Evolutionary conservation across 1,140 invertebrate species (phyloP).

Genomic region (Ostrea denselamellosa): DNA sequence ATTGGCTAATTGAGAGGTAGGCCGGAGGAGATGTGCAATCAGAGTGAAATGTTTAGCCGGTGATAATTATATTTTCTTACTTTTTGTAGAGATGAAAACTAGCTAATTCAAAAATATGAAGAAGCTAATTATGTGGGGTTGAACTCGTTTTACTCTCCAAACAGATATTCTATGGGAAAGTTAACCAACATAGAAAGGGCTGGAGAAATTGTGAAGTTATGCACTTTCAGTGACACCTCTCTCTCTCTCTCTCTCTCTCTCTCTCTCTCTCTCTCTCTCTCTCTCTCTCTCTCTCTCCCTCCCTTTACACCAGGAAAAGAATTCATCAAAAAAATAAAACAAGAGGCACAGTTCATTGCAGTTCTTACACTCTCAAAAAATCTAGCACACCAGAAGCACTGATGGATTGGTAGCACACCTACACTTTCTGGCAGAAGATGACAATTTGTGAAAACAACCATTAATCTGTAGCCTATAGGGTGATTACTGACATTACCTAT

Average conservation of each 20-base stretch:
- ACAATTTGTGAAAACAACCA: slow-evolving; percentile 26
- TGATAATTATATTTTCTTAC: slow-evolving; percentile 40
- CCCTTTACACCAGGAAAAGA: not conserved
- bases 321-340: not conserved
- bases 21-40: not conserved
- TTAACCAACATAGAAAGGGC: not conserved
- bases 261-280: too few species aligned
- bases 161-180: slow-evolving; percentile 19
- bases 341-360: not conserved
- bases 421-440: not conserved
- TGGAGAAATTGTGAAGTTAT: not conserved
- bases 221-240: not conserved
- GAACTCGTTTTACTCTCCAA: slow-evolving; percentile 7
- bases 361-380: not conserved
- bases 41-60: not conserved
- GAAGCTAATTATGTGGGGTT: slow-evolving; percentile 21
- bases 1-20: not conserved
- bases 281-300: too few species aligned
- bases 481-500: slow-evolving; percentile 9
- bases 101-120: slow-evolving; percentile 37
- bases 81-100: slow-evolving; percentile 34
- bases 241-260: not conserved
- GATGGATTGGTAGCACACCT: not conserved
- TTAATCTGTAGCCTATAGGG: slow-evolving; percentile 32
- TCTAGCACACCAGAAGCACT: not conserved